Conservation (phyloP, 92 coral and sea anemone genomes). For the Pocillopora meandrina region DNA sequence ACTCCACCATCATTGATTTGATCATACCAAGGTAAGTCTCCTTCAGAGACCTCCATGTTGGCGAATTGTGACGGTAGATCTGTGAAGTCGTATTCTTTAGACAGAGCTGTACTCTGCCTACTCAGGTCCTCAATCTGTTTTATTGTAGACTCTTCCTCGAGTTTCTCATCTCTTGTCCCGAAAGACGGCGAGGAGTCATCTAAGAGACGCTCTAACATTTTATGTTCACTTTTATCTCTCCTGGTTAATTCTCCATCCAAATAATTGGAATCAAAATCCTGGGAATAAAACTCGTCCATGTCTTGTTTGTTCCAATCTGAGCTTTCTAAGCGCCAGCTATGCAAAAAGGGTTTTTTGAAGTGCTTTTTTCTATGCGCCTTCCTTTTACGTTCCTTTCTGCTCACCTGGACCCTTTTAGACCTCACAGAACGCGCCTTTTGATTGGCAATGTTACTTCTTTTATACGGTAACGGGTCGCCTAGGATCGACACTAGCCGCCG, state of each 20-base stretch:
- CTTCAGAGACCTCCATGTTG: conserved; percentile 66
- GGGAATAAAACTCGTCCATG: not conserved
- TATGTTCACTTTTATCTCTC: conserved; percentile 27
- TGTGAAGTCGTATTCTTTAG: conserved; percentile 45
- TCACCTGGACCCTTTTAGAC: not conserved
- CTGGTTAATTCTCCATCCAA: not conserved
- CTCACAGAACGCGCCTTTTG: not conserved
- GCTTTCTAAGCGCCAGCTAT: not conserved
- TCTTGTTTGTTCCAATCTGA: conserved; percentile 1
- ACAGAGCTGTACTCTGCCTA: conserved; percentile 40
- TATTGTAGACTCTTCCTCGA: conserved; percentile 57
- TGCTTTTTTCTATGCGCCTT: not conserved
- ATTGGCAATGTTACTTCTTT: conserved; percentile 1
- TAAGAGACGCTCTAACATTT: conserved; percentile 53
- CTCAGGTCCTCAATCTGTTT: conserved; percentile 53
- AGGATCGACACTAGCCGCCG: conserved; percentile 27
- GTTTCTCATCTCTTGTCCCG: conserved; percentile 63
- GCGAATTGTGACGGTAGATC: conserved; percentile 46
- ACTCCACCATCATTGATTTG: not conserved
- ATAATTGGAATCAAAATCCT: conserved; percentile 1
- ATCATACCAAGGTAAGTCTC: conserved; percentile 41
- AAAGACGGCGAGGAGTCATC: conserved; percentile 49
- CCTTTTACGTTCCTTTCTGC: not conserved
- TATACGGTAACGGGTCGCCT: conserved; percentile 30
- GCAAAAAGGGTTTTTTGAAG: not conserved